Conservation (phyloP, 2,113 vertebrate genomes). For the Paedocypris sp. region DNA sequence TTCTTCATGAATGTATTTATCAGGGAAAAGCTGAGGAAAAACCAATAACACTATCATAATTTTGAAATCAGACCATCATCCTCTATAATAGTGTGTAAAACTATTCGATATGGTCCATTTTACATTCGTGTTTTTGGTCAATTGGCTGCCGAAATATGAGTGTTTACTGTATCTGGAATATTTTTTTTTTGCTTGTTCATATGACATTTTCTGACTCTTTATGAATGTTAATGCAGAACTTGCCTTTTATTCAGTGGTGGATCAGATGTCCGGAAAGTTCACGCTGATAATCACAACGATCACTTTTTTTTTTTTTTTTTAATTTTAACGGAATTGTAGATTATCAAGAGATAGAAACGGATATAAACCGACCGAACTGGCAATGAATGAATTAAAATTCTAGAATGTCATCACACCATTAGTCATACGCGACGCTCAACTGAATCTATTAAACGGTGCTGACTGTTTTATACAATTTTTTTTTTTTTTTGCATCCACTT, state of each 20-base stretch:
- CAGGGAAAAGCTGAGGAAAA: too few relatives aligned
- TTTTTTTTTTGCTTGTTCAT: neutral
- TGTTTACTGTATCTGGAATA: too few relatives aligned
- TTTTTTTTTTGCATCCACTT: neutral
- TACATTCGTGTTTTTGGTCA: too few relatives aligned
- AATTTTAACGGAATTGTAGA: neutral
- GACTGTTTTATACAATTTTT: neutral
- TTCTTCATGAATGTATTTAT: too few relatives aligned
- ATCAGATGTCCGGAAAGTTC: neutral
- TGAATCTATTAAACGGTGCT: neutral
- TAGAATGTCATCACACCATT: neutral
- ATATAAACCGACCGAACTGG: neutral
- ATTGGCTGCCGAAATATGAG: too few relatives aligned
- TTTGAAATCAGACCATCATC: too few relatives aligned
- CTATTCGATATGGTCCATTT: too few relatives aligned
- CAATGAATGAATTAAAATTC: conserved; percentile 1
- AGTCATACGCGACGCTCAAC: neutral
- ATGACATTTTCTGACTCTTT: neutral
- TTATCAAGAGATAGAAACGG: neutral
- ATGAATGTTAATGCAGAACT: conserved; percentile 5
- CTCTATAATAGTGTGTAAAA: too few relatives aligned
- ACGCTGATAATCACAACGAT: neutral
- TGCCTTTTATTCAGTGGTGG: neutral
- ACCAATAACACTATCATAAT: too few relatives aligned
- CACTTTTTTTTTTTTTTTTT: neutral